Conservation (phyloP, 2,888 invertebrate species). For the Mechanitis mazaeus region DNA sequence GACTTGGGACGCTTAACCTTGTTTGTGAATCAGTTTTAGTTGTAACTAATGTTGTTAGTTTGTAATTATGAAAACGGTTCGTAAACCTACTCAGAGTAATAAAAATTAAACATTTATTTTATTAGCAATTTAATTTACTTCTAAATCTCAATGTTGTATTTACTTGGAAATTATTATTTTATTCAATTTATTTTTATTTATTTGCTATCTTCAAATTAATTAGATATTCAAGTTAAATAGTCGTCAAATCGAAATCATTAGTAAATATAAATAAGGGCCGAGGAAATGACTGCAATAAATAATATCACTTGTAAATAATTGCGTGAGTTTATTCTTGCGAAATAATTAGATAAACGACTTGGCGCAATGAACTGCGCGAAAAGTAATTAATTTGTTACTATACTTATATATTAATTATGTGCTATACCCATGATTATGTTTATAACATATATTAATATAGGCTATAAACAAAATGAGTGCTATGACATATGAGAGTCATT, state of each 20-base stretch:
- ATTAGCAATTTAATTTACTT: neutral
- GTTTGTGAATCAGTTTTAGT: constrained; percentile 13
- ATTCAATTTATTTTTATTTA: neutral
- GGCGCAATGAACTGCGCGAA: constrained; percentile 19
- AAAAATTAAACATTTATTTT: no score
- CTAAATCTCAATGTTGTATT: neutral
- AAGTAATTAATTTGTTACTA: constrained; percentile 17
- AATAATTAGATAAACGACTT: constrained; percentile 28
- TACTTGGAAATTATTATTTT: neutral
- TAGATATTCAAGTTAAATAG: neutral
- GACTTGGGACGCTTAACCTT: constrained; percentile 22
- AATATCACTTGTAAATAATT: constrained; percentile 16
- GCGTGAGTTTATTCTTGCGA: constrained; percentile 22
- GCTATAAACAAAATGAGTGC: no score
- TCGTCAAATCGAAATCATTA: neutral
- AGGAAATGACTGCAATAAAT: constrained; percentile 11
- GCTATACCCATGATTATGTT: no score
- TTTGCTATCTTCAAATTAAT: neutral
- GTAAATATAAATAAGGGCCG: constrained; percentile 4
- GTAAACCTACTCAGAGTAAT: neutral
- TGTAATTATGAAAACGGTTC: neutral
- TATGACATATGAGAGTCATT: no score
- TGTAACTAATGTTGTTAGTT: constrained; percentile 5
- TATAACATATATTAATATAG: no score
- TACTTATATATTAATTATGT: constrained; percentile 11